phyloP scores from a whole-genome alignment of 1,140 invertebrate genomes.

The Thalassaphorura encarpata region DNA sequence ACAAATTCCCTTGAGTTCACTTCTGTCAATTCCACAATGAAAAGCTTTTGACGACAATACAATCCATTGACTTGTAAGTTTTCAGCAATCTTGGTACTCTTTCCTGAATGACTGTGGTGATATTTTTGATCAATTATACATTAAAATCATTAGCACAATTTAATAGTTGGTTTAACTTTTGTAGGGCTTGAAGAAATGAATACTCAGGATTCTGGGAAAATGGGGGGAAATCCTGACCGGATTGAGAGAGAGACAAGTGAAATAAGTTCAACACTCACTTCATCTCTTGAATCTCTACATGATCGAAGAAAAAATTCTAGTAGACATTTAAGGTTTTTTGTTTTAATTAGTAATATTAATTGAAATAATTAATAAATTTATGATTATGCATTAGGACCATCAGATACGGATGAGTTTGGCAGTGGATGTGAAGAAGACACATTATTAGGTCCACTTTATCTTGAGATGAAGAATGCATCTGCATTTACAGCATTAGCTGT shows the following conservation, averaged over 20 bases:
- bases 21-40: too few relatives aligned
- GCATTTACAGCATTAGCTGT: neutral
- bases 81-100: too few relatives aligned
- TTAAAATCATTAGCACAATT: too few relatives aligned
- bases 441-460: slow-evolving; percentile 25
- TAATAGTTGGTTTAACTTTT: too few relatives aligned
- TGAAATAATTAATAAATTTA: neutral
- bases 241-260: slow-evolving; percentile 12
- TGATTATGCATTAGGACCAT: slow-evolving; percentile 5
- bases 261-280: slow-evolving; percentile 13
- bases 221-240: too few relatives aligned
- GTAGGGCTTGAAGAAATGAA: too few relatives aligned
- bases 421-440: slow-evolving; percentile 27
- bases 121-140: too few relatives aligned
- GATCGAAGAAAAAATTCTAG: slow-evolving; percentile 26
- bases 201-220: slow-evolving; percentile 49
- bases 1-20: too few relatives aligned
- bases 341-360: neutral
- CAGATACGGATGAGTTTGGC: slow-evolving; percentile 19
- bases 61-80: too few relatives aligned
- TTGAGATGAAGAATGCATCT: slow-evolving; percentile 16
- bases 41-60: too few relatives aligned
- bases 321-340: neutral
- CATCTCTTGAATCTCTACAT: slow-evolving; percentile 28
- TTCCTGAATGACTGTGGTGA: too few relatives aligned